Evolutionary conservation across 1,140 invertebrate species (phyloP), one percentile per base, ranked within the genome.

Genomic region (Glossosoma conforme): DNA sequence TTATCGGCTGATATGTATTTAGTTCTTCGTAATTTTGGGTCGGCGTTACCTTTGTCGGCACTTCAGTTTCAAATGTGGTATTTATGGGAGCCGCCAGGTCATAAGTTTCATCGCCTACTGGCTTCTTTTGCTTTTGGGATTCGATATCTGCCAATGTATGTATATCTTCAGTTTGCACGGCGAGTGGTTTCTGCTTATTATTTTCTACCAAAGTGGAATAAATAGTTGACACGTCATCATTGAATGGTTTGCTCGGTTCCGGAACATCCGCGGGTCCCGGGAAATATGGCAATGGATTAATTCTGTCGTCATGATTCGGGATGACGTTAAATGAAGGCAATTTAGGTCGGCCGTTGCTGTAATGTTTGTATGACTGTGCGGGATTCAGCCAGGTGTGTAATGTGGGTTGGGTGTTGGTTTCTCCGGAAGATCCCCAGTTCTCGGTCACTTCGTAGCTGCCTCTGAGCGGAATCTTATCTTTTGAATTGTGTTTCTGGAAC

Each of bases 361-460:
- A 52, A 11, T 58, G 51, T 25, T 59, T 54, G 35, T 43, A 59
- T 2, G 57, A 51, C 15, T 59, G 48, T 5, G 48, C 41, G 22
- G 52, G 53, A 54, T 46, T 52, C 14, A 59, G 17, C 57, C 57
- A 59, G 22, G 52, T 53, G 32, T 59, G 57, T 4, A 59, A 37
- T 24, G 57, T 59, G 0, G 57, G 57, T 49, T 59, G 57, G 35
- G 57, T 59, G 19, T 52, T 48, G 8, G 47, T 44, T 42, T 59
- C 57, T 9, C 57, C 57, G 1, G 57, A 59, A 4, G 52, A 50
- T 44, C 44, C 57, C 57, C 66, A 66, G 44, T 63, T 67, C 58
- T 75, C 72, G 6, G 67, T 67, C 1, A 75, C 72, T 61, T 72
- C 72, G 41, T 75, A 75, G 66, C 61, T 13, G 66, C 63, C 36